Evolutionary conservation across 2,113 vertebrate species (phyloP).

Genomic region (Lampris incognitus): DNA sequence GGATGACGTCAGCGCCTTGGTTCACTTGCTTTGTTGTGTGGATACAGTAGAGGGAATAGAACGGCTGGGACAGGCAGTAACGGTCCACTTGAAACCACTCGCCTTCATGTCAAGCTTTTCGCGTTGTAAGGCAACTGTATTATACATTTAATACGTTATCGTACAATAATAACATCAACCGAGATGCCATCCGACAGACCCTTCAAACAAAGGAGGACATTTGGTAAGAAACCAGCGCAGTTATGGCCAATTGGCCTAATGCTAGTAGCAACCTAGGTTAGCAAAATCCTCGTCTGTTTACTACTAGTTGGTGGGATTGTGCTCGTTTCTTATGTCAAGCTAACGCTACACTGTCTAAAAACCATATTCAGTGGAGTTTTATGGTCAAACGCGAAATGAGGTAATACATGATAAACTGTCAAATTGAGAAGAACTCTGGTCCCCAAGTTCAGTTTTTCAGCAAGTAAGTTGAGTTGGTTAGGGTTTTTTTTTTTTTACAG

Average conservation of each 20-base stretch:
- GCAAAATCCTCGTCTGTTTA: slow-evolving; percentile 3
- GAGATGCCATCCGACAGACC: slow-evolving; percentile 92
- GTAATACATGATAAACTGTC: not conserved
- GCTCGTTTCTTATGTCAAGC: not conserved
- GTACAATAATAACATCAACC: slow-evolving; percentile 14
- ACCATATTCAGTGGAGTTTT: not conserved
- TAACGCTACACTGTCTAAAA: not conserved
- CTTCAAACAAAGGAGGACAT: slow-evolving; percentile 93
- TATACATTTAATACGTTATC: not conserved
- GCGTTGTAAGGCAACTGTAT: not conserved
- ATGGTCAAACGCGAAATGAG: not conserved
- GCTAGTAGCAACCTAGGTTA: slow-evolving; percentile 32
- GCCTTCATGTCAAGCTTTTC: not conserved
- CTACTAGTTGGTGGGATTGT: not conserved
- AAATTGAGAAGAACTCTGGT: too few relatives aligned
- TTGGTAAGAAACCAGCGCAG: slow-evolving; percentile 81
- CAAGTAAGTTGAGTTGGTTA: too few relatives aligned
- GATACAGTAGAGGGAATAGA: slow-evolving; percentile 47
- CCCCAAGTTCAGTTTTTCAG: too few relatives aligned
- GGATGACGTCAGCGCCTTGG: slow-evolving; percentile 72
- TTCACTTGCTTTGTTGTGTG: slow-evolving; percentile 64
- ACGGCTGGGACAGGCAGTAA: slow-evolving; percentile 3
- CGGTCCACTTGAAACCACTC: not conserved
- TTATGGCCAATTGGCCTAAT: slow-evolving; percentile 21
- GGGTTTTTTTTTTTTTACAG: not conserved